Conservation (phyloP, 2,797 vertebrate genomes). For the Gadopsis marmoratus region DNA sequence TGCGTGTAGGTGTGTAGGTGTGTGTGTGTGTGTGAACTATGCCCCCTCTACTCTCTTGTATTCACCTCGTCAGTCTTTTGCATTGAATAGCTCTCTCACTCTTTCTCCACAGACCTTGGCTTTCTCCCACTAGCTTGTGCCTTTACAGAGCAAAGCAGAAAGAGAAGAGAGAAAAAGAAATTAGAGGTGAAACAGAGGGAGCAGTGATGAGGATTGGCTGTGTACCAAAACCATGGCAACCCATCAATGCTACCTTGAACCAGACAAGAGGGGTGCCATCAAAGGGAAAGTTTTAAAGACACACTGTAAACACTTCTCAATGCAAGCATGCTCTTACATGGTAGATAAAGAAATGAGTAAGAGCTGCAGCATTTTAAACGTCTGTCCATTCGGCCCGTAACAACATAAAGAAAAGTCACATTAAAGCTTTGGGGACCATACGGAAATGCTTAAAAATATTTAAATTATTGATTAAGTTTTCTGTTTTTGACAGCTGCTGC, state of each 20-base stretch:
- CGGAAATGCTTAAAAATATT: background rate
- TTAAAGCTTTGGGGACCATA: background rate
- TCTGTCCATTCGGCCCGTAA: background rate
- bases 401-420: background rate
- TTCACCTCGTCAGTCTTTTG: slow-evolving; percentile 19
- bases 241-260: slow-evolving; percentile 77
- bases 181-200: slow-evolving; percentile 37
- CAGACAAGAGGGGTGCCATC: slow-evolving; percentile 19
- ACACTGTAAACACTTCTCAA: slow-evolving; percentile 11
- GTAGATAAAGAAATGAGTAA: background rate
- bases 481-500: background rate
- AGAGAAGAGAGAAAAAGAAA: slow-evolving; percentile 41
- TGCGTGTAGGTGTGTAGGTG: too few species aligned
- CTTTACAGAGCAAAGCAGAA: slow-evolving; percentile 54
- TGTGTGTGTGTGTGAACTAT: slow-evolving; percentile 4
- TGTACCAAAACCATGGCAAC: slow-evolving; percentile 82
- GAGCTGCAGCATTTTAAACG: background rate
- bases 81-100: slow-evolving; percentile 22
- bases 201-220: slow-evolving; percentile 49
- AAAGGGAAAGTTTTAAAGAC: slow-evolving; percentile 32
- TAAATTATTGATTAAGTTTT: background rate
- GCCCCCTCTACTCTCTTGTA: background rate
- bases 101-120: slow-evolving; percentile 50
- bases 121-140: slow-evolving; percentile 49
- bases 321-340: background rate